Evolutionary conservation across 2,888 invertebrate species (phyloP).

Genomic region (Miltochrista miniata): DNA sequence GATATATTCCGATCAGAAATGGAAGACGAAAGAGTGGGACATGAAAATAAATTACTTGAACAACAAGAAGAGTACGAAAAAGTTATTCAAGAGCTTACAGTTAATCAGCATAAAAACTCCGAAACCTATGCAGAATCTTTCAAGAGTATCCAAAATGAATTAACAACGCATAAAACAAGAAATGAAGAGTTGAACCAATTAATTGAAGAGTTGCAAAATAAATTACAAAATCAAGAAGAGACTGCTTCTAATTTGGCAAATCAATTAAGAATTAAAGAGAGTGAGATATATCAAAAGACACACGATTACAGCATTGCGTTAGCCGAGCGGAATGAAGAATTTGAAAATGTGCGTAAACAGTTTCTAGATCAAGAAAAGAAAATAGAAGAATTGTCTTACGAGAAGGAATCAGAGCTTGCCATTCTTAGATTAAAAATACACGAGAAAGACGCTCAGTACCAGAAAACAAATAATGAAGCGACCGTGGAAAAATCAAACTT

Average conservation of each 20-base stretch:
- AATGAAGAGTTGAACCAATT: conserved; percentile 54
- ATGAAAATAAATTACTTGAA: conserved; percentile 69
- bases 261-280: conserved; percentile 63
- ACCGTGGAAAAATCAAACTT: conserved; percentile 57
- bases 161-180: conserved; percentile 46
- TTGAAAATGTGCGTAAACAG: conserved; percentile 68
- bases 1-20: conserved; percentile 73
- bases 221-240: conserved; percentile 45
- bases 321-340: conserved; percentile 68
- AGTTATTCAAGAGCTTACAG: conserved; percentile 56
- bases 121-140: conserved; percentile 48
- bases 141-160: conserved; percentile 52
- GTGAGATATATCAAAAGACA: conserved; percentile 70
- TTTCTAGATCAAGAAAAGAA: conserved; percentile 70
- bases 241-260: conserved; percentile 54
- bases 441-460: conserved; percentile 65
- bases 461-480: conserved; percentile 50
- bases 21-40: conserved; percentile 72
- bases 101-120: conserved; percentile 45
- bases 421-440: conserved; percentile 79
- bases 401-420: conserved; percentile 81
- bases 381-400: conserved; percentile 76
- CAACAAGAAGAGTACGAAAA: conserved; percentile 78
- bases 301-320: conserved; percentile 62
- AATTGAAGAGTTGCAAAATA: conserved; percentile 46